Conservation (phyloP, 2,797 vertebrate species). For the Chelon labrosus region DNA sequence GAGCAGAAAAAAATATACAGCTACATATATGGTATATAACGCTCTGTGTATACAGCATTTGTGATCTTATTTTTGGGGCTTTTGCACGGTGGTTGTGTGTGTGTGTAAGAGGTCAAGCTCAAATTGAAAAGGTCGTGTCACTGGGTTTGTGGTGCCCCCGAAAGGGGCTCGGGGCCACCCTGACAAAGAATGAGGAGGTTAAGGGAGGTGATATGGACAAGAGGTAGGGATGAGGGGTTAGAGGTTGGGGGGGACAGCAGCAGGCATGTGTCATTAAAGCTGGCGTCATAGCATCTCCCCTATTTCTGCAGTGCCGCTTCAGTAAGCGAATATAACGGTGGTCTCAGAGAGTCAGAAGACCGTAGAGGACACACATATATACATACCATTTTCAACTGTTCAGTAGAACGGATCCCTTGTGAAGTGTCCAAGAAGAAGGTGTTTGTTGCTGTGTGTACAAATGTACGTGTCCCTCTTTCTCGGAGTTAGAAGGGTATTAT, state of each 20-base stretch:
- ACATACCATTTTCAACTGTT: neutral
- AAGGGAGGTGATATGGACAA: conserved; percentile 55
- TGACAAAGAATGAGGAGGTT: conserved; percentile 59
- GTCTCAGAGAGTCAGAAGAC: conserved; percentile 31
- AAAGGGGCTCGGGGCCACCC: conserved; percentile 47
- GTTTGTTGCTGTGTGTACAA: conserved; percentile 38
- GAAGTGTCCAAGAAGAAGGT: conserved; percentile 38
- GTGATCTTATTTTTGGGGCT: neutral
- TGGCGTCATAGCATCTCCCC: conserved; percentile 33
- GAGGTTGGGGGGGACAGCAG: conserved; percentile 26
- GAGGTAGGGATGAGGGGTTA: conserved; percentile 32
- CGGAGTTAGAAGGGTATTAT: conserved; percentile 58
- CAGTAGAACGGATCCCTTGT: conserved; percentile 20
- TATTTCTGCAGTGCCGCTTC: conserved; percentile 44
- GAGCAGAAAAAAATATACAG: neutral
- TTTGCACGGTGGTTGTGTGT: neutral
- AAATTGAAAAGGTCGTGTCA: conserved; percentile 58
- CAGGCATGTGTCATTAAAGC: conserved; percentile 39
- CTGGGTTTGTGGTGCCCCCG: conserved; percentile 48
- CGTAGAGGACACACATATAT: conserved; percentile 24
- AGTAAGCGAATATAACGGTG: conserved; percentile 41
- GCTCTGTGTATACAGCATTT: neutral
- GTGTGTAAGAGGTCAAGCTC: conserved; percentile 46
- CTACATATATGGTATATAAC: conserved; percentile 2
- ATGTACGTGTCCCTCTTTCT: conserved; percentile 40